These are phyloP conservation scores for Venustaconcha ellipsiformis DNA, from an alignment of 1,140 invertebrate species.

Conservation along the genomic window DNA sequence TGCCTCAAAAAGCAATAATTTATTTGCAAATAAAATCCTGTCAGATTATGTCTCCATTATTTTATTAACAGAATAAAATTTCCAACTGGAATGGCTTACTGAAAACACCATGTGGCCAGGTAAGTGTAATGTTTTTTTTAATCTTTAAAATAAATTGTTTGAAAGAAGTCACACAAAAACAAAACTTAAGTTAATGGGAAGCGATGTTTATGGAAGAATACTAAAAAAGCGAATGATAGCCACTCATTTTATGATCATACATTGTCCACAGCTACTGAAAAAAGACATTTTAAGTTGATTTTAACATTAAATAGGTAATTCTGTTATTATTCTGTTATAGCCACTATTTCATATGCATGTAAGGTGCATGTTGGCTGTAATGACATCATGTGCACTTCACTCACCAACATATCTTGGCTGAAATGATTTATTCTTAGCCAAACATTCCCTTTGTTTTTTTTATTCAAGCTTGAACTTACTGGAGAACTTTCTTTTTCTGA, in stretches of 20 bases:
- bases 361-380: too few species aligned
- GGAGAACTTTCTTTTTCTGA: too few species aligned
- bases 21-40: not conserved
- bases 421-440: too few species aligned
- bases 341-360: too few species aligned
- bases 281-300: not conserved
- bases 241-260: too few species aligned
- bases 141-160: not conserved
- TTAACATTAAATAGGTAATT: not conserved
- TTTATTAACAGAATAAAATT: slow-evolving; percentile 55
- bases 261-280: not conserved
- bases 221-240: not conserved
- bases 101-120: slow-evolving; percentile 63
- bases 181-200: not conserved
- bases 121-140: slow-evolving; percentile 13
- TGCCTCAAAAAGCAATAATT: slow-evolving; percentile 9
- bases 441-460: too few species aligned
- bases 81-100: slow-evolving; percentile 65
- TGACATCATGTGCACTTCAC: too few species aligned
- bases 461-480: too few species aligned
- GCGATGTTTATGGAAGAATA: not conserved
- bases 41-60: slow-evolving; percentile 4
- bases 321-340: too few species aligned
- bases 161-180: not conserved
- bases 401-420: too few species aligned